Base-by-base conservation (phyloP, 2,797 vertebrate genomes). In the Clarias fuscus region DNA sequence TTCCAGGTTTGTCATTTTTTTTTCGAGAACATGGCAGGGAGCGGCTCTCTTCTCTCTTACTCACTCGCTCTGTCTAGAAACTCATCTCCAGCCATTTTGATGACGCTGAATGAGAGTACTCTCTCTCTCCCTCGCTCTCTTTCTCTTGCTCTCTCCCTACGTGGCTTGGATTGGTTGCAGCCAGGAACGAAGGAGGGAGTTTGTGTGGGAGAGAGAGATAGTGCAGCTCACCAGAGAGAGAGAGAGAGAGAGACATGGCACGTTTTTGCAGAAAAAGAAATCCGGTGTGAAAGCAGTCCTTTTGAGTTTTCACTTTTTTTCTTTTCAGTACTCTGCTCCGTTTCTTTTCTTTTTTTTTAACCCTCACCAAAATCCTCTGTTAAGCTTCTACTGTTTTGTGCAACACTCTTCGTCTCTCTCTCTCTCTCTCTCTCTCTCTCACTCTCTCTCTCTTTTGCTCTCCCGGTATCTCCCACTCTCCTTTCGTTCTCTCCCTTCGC, bases 41-140 rank as follows among this genome's bases (percentile, higher is more conserved):
- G 84, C 30, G 10, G 61, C 72, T 53, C 78, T 83, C 13, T 11
- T 93, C 89, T 89, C 91, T 90, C 90, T 93, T 91, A 90, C 90
- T 90, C 90, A 90, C 93, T 90, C 30, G 37, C 76, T 62, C 70
- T 62, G 68, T 86, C 84, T 78, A 67, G 58, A 86, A 94, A 90
- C 89, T 92, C 90, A 64, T 90, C 90, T 94, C 93, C 94, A 93
- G 94, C 95, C 95, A 96, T 96, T 95, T 96, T 96, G 94, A 93
- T 94, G 92, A 93, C 92, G 84, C 84, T 90, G 83, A 87, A 89
- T 92, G 93, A 94, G 94, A 89, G 82, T 91, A 91, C 92, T 92
- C 89, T 91, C 90, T 93, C 92, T 92, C 87, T 89, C 33, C 84
- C 76, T 92, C 91, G 91, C 89, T 70, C 90, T 93, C 91, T 91